Conservation (phyloP, 2,113 vertebrate species). For the Cyrtonyx montezumae region DNA sequence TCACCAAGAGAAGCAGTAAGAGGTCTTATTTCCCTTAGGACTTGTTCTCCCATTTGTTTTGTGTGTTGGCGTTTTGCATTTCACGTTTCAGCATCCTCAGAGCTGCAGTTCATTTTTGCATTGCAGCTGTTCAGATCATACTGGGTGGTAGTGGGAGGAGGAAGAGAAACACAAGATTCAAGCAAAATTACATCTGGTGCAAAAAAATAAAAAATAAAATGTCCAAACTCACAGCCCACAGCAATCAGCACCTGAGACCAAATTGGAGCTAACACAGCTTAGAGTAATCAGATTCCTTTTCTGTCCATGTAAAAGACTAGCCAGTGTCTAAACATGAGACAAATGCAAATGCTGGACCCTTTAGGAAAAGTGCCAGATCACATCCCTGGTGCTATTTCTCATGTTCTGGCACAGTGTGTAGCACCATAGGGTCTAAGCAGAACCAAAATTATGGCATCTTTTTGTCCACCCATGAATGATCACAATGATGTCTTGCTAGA, state of each 20-base stretch:
- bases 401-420: constrained; percentile 85
- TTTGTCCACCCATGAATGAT: constrained; percentile 62
- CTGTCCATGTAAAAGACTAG: constrained; percentile 63
- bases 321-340: constrained; percentile 30
- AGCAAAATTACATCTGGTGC: constrained; percentile 57
- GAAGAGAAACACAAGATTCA: constrained; percentile 32
- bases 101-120: constrained; percentile 67
- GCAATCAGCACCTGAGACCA: constrained; percentile 59
- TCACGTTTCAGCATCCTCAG: constrained; percentile 51
- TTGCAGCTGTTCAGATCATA: constrained; percentile 65
- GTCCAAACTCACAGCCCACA: constrained; percentile 27
- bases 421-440: constrained; percentile 62
- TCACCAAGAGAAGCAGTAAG: constrained; percentile 66
- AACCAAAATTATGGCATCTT: constrained; percentile 52
- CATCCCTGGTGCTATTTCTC: constrained; percentile 83
- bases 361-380: constrained; percentile 80
- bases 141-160: constrained; percentile 56
- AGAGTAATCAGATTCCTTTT: constrained; percentile 47
- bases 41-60: constrained; percentile 71
- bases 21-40: constrained; percentile 74
- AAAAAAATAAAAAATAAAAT: background rate
- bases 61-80: constrained; percentile 56
- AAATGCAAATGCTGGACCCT: constrained; percentile 76
- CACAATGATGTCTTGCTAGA: constrained; percentile 36
- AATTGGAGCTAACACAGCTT: constrained; percentile 72